These are phyloP conservation scores for Drosophila sproati DNA, from an alignment of 1,140 invertebrate genomes.

Conservation along the genomic window DNA sequence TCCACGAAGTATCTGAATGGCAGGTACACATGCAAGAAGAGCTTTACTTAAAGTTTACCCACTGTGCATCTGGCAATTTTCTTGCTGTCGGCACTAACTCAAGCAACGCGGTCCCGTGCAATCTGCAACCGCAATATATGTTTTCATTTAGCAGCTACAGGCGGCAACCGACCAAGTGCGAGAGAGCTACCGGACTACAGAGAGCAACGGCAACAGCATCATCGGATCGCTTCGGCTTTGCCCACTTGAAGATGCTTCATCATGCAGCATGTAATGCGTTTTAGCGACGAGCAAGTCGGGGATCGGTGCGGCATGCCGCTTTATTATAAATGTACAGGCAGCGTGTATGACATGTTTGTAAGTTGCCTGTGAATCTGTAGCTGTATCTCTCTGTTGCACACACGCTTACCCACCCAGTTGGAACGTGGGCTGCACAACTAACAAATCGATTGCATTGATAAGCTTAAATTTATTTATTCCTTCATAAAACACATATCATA, in stretches of 20 bases:
- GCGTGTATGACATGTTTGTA: slow-evolving; percentile 78
- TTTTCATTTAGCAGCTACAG: slow-evolving; percentile 79
- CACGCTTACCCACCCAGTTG: slow-evolving; percentile 21
- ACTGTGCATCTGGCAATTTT: slow-evolving; percentile 47
- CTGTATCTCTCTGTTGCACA: slow-evolving; percentile 17
- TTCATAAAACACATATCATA: background rate
- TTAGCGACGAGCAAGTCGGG: slow-evolving; percentile 25
- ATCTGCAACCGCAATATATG: slow-evolving; percentile 67
- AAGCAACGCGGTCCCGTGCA: slow-evolving; percentile 25
- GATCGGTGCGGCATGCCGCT: slow-evolving; percentile 61
- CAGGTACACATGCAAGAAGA: too few relatives aligned
- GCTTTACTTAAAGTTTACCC: background rate
- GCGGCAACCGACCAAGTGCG: slow-evolving; percentile 34
- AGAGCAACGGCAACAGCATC: slow-evolving; percentile 37
- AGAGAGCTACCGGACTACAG: slow-evolving; percentile 56
- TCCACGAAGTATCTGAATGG: too few relatives aligned
- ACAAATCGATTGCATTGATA: slow-evolving; percentile 4
- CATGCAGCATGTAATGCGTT: slow-evolving; percentile 62
- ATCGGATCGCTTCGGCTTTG: slow-evolving; percentile 46
- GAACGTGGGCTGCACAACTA: slow-evolving; percentile 4
- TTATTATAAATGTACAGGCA: slow-evolving; percentile 76
- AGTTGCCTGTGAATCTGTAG: slow-evolving; percentile 50
- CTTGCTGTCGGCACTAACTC: slow-evolving; percentile 18
- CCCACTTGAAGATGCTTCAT: slow-evolving; percentile 75
- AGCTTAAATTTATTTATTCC: slow-evolving; percentile 2